Base-by-base conservation (phyloP, 2,113 vertebrate species). In the Lampris incognitus region DNA sequence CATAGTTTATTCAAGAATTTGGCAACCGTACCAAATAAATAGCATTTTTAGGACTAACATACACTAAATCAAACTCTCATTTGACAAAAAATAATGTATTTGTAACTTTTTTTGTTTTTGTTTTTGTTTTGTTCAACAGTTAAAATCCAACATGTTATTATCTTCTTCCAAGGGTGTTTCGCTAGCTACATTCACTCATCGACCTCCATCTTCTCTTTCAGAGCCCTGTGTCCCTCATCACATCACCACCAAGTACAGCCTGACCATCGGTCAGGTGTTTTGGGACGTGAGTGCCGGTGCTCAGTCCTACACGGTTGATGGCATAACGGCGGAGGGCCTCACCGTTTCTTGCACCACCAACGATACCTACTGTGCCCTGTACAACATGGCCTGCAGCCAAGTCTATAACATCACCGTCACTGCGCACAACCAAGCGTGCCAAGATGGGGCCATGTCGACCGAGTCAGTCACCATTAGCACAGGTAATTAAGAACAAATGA, bases 211-310 rank as follows among this genome's bases (percentile, higher is more conserved):
- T 5, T 59, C 4, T 72, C n/a, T 55, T 63, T 9, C 72, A 95
- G 94, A 64, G 37, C 92, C 94, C 0, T 95, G 94, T 84, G 48
- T 80, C 49, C 92, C 94, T 0, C 48, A 63, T 38, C 69, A 84
- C 50, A 78, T 93, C 75, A 78, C 4, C 50, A 65, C 76, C 1
- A 11, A 58, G 24, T 95, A 95, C 85, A 66, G 57, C 44, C 1
- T 78, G 11, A 50, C 69, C 1, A 87, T 93, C 0, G 91, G 79
- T 44, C 90, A 92, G 83, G 59, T 94, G 52, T 9, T 54, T 48
- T 95, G 94, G 94, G 92, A 93, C 61, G 7, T 0, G 37, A 69
- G 83, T 1, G 8, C n/a, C 1, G 93, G 92, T 3, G 91, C 92
- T 6, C 37, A 66, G 0, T 58, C 10, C 62, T 95, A 95, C 84